phyloP scores from a whole-genome alignment of 2,797 vertebrate species.

The Lithobates pipiens region DNA sequence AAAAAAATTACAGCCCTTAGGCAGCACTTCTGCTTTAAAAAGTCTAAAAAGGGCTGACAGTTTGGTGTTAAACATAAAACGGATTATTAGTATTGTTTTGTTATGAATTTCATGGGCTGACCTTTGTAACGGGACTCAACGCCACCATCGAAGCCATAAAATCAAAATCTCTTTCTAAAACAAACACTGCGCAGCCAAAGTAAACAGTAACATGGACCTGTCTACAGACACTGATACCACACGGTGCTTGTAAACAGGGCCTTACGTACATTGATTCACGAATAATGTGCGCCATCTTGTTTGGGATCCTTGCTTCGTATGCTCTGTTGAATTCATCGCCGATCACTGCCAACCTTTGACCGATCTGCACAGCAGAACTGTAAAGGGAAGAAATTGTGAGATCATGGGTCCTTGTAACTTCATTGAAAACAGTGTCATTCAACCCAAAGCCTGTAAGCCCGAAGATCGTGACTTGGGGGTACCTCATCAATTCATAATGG shows the following conservation, averaged over 20 bases:
- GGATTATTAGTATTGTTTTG: no score
- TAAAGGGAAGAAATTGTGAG: not conserved
- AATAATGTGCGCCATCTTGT: conserved; percentile 63
- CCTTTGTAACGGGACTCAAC: conserved; percentile 35
- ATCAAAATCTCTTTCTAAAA: conserved; percentile 29
- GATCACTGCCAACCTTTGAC: conserved; percentile 84
- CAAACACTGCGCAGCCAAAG: conserved; percentile 16
- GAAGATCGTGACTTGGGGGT: no score
- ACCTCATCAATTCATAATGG: no score
- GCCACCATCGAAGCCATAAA: conserved; percentile 5
- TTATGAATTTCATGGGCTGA: conserved; percentile 1
- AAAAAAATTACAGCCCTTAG: no score
- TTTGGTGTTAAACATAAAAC: no score
- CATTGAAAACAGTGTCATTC: no score
- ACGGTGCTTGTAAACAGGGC: not conserved
- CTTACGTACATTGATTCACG: conserved; percentile 41
- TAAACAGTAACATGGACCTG: conserved; percentile 1
- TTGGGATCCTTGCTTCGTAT: conserved; percentile 64
- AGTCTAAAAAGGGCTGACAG: no score
- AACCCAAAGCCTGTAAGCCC: no score
- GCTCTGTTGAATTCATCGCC: conserved; percentile 84
- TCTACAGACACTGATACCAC: not conserved
- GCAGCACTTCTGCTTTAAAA: no score
- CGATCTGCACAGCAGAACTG: conserved; percentile 76
- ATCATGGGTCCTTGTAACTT: no score